These are phyloP conservation scores for Thomomys bottae DNA, from an alignment of 2,113 vertebrate species.

Conservation along the genomic window DNA sequence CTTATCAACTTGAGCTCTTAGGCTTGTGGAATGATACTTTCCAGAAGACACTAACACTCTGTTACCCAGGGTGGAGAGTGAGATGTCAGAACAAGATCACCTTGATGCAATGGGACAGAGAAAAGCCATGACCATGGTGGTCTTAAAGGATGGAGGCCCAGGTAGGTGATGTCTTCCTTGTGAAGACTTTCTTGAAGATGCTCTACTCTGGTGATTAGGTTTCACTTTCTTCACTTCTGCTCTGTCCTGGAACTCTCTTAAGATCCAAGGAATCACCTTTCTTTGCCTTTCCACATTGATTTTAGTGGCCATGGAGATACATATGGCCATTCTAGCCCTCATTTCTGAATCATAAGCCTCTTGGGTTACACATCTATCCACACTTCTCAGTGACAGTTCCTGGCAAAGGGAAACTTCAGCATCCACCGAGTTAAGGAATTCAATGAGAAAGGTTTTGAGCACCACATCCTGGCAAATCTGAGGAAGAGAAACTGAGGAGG, in stretches of 20 bases:
- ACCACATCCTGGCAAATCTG: accelerated
- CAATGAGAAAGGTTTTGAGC: accelerated
- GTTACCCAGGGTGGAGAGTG: too few species aligned
- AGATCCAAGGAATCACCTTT: background rate
- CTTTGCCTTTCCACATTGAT: background rate
- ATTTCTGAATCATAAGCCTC: background rate
- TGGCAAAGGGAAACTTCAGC: background rate
- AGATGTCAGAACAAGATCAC: too few species aligned
- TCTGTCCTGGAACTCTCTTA: background rate
- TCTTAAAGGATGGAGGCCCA: background rate
- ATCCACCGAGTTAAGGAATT: accelerated
- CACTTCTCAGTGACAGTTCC: background rate
- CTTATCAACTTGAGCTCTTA: too few species aligned
- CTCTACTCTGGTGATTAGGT: too few species aligned
- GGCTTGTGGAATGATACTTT: too few species aligned
- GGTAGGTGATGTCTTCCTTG: background rate
- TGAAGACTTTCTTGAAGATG: too few species aligned
- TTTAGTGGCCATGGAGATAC: background rate
- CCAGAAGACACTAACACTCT: too few species aligned
- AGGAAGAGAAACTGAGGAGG: background rate
- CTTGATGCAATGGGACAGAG: background rate
- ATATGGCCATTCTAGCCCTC: background rate
- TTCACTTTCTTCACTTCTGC: background rate
- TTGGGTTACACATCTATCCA: accelerated
- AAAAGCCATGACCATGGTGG: background rate